Evolutionary conservation across 2,888 invertebrate genomes (phyloP).

Genomic region (Eilema griseolum): DNA sequence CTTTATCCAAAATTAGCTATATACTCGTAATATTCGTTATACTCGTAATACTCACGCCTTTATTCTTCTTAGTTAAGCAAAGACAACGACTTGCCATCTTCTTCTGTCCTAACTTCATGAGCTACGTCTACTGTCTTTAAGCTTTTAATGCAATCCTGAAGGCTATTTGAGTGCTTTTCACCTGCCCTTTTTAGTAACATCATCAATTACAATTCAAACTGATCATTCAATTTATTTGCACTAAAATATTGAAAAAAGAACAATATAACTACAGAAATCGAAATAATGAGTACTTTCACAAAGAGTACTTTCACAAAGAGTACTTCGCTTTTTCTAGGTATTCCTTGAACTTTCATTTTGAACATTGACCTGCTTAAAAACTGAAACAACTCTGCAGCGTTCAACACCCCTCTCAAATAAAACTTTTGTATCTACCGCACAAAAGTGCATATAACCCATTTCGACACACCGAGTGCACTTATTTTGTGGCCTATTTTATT

Average conservation of each 20-base stretch:
- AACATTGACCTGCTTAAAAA: conserved; percentile 73
- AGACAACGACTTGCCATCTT: no score
- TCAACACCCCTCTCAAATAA: conserved; percentile 60
- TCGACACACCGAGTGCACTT: conserved; percentile 46
- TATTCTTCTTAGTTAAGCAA: no score
- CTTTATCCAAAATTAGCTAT: no score
- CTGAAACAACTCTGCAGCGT: conserved; percentile 62
- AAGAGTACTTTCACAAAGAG: background rate
- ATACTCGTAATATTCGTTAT: no score
- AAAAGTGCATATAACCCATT: conserved; percentile 62
- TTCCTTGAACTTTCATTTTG: conserved; percentile 59
- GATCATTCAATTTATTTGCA: background rate
- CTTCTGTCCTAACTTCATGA: no score
- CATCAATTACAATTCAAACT: background rate
- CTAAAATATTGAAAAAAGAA: background rate
- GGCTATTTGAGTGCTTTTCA: no score
- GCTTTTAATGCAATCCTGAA: no score
- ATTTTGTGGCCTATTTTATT: conserved; percentile 38
- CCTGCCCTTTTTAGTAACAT: no score
- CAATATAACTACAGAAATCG: background rate
- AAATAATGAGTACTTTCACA: background rate
- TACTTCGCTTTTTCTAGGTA: conserved; percentile 32
- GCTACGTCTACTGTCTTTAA: no score
- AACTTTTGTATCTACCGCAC: conserved; percentile 64
- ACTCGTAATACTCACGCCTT: no score